These are phyloP conservation scores for Hylaeus anthracinus DNA, from an alignment of 1,140 invertebrate genomes.

Conservation along the genomic window DNA sequence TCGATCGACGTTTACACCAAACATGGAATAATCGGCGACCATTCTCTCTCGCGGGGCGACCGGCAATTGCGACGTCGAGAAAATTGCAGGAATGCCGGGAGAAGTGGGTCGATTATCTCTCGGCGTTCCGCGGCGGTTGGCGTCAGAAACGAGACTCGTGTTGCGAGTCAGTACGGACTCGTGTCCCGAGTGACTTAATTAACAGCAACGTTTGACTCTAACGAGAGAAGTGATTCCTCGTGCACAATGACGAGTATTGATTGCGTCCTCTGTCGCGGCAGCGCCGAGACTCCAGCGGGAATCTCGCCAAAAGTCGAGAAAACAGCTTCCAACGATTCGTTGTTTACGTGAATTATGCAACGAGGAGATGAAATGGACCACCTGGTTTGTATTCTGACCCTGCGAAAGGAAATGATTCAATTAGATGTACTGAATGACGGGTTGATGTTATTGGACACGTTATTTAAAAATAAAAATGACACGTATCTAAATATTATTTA, in stretches of 20 bases:
- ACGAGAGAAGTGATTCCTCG: background rate
- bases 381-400: too few relatives aligned
- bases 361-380: too few relatives aligned
- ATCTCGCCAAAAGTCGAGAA: background rate
- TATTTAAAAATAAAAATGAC: too few relatives aligned
- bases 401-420: too few relatives aligned
- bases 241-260: background rate
- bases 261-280: background rate
- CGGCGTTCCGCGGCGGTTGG: slow-evolving; percentile 9
- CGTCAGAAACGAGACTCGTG: slow-evolving; percentile 35
- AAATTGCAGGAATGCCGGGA: slow-evolving; percentile 56
- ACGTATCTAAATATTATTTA: too few relatives aligned
- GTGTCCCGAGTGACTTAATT: slow-evolving; percentile 36
- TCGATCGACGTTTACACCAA: slow-evolving; percentile 19
- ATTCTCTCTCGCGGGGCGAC: slow-evolving; percentile 31
- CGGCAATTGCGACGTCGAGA: slow-evolving; percentile 11
- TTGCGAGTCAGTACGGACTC: background rate
- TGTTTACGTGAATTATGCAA: too few relatives aligned
- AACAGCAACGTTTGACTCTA: background rate
- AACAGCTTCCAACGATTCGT: background rate
- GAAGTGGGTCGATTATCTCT: slow-evolving; percentile 63
- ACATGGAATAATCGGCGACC: slow-evolving; percentile 11
- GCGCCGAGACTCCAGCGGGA: too few relatives aligned
- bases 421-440: too few relatives aligned
- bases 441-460: too few relatives aligned